Evolutionary conservation across 2,888 invertebrate species (phyloP).

Genomic region (Ceratothoa steindachneri): DNA sequence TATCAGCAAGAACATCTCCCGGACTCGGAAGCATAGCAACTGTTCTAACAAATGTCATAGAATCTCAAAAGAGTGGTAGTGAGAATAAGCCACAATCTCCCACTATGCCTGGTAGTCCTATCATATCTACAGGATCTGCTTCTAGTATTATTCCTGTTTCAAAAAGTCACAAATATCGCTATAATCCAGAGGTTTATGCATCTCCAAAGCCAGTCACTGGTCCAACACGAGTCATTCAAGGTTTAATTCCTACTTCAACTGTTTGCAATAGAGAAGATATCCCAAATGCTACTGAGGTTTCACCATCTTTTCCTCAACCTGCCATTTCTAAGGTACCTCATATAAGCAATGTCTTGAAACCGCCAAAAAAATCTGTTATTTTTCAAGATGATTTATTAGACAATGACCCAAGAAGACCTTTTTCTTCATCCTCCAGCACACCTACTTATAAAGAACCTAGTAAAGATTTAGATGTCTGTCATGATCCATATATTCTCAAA

Average conservation of each 20-base stretch:
- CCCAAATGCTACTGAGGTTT: not conserved
- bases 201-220: not conserved
- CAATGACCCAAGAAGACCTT: too few species aligned
- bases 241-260: not conserved
- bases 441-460: not conserved
- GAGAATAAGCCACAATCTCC: not conserved
- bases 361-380: too few species aligned
- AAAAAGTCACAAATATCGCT: not conserved
- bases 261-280: not conserved
- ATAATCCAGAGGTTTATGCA: not conserved
- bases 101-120: not conserved
- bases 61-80: not conserved
- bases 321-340: too few species aligned
- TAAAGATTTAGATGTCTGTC: not conserved
- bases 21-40: not conserved
- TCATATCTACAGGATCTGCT: not conserved
- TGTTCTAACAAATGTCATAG: not conserved
- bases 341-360: too few species aligned
- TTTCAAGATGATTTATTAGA: too few species aligned
- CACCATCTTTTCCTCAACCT: not conserved
- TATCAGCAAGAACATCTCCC: too few species aligned
- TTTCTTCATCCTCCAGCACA: not conserved
- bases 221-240: not conserved
- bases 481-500: slow-evolving; percentile 12
- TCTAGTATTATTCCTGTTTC: not conserved